Evolutionary conservation across 2,888 invertebrate species (phyloP), one percentile per base, ranked within the genome.

Genomic region (Deilephila elpenor): DNA sequence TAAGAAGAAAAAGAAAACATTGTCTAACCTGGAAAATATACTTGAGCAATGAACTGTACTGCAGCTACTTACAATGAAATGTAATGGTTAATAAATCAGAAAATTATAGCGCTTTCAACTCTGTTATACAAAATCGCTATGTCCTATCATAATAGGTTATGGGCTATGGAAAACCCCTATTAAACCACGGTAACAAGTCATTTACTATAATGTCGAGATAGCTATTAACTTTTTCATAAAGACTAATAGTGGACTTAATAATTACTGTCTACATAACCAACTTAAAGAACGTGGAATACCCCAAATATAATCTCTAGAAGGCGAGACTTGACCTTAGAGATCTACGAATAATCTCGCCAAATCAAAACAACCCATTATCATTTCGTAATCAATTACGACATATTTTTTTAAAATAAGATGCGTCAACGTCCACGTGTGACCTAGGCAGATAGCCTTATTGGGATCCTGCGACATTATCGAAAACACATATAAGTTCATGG

Each of bases 391-490:
- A 34, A n/a, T n/a, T 56, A 56, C n/a, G 64, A 37, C 8, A 44
- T 37, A 20, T 37, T 44, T 62, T 1, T 17, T 20, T 8, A 51
- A 67, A 51, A 25, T 51, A 44, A 67, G 11, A 64, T n/a, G 44
- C 44, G 64, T 51, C 44, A 64, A 1, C 37, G 25, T 67, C 25
- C 67, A 67, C 67, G 67, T 51, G 67, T 67, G 67, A 67, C 67
- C 51, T 25, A 51, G 17, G 25, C 67, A 67, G 67, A 67, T 67
- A 67, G 44, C 67, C 29, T 67, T 67, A 51, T 67, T 67, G 14
- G 51, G 67, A 44, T 51, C 67, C 67, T 67, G 51, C 44, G 25
- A 29, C 44, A 67, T 53, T 53, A 53, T 56, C 56, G 17, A 67
- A 51, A 51, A 51, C 11, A 20, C 14, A 64, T 20, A 14, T 20